Evolutionary conservation across 2,797 vertebrate species (phyloP).

Genomic region (Macropodus opercularis): DNA sequence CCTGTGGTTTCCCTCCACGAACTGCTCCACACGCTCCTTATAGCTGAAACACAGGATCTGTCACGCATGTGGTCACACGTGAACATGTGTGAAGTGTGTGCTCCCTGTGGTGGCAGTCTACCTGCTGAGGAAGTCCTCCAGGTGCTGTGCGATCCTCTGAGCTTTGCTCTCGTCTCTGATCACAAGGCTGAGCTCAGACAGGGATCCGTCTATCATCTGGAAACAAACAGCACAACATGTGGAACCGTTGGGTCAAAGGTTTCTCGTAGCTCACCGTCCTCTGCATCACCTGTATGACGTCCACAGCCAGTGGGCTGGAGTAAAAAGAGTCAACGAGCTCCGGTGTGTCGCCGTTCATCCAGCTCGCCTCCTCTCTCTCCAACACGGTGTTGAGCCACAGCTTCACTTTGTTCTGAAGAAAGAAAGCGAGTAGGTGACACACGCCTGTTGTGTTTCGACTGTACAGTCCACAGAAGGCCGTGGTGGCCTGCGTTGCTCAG

Average conservation of each 20-base stretch:
- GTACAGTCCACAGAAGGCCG: too few relatives aligned
- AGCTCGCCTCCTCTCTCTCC: constrained; percentile 80
- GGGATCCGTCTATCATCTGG: constrained; percentile 59
- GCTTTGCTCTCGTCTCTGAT: constrained; percentile 51
- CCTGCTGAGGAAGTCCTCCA: constrained; percentile 73
- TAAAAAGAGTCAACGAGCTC: constrained; percentile 79
- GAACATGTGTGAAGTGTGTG: neutral
- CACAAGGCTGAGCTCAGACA: constrained; percentile 42
- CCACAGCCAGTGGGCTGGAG: constrained; percentile 86
- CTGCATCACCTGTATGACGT: constrained; percentile 88
- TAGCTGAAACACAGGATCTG: constrained; percentile 79
- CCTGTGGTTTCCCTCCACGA: constrained; percentile 76
- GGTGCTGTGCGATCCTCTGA: constrained; percentile 57
- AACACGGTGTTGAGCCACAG: constrained; percentile 77
- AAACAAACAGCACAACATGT: neutral
- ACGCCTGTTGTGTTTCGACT: too few relatives aligned
- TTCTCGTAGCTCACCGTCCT: too few relatives aligned
- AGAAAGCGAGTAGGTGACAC: neutral
- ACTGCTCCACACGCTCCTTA: constrained; percentile 78
- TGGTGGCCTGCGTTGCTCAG: too few relatives aligned
- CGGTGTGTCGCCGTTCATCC: constrained; percentile 78
- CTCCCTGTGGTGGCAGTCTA: constrained; percentile 24
- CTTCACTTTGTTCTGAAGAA: constrained; percentile 73
- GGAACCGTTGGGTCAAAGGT: neutral
- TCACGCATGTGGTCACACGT: too few relatives aligned